phyloP scores from a whole-genome alignment of 2,113 vertebrate species.

The Malurus elegans region DNA sequence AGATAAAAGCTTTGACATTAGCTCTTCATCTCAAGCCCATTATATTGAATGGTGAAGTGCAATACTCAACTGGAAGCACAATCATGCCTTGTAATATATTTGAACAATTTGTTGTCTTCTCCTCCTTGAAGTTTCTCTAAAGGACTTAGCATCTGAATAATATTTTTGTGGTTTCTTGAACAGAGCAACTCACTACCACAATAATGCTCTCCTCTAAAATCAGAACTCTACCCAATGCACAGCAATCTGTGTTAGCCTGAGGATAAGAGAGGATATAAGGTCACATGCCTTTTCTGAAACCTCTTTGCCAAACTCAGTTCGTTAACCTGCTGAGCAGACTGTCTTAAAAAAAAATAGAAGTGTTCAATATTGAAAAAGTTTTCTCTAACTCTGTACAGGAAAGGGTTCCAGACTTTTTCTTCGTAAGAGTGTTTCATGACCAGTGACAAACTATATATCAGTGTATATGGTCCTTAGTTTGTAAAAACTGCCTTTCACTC shows the following conservation, averaged over 20 bases:
- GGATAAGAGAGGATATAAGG: background rate
- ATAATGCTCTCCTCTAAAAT: background rate
- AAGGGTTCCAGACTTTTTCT: background rate
- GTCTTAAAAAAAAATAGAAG: background rate
- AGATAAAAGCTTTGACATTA: background rate
- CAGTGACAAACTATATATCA: background rate
- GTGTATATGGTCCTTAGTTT: background rate
- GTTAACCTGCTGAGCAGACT: background rate
- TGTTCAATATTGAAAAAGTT: background rate
- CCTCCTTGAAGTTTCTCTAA: background rate
- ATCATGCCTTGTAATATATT: background rate
- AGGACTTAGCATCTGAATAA: background rate
- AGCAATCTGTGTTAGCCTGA: background rate
- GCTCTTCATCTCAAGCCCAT: background rate
- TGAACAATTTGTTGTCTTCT: background rate
- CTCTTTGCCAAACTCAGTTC: background rate
- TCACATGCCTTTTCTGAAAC: background rate
- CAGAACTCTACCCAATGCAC: background rate
- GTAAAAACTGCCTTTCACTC: background rate
- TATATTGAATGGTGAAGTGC: background rate
- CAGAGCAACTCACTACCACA: background rate
- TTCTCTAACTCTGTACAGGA: background rate
- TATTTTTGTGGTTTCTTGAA: background rate
- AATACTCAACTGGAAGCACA: background rate
- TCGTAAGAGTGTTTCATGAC: background rate